Evolutionary conservation across 1,140 invertebrate species (phyloP).

Genomic region (Adelges cooleyi): DNA sequence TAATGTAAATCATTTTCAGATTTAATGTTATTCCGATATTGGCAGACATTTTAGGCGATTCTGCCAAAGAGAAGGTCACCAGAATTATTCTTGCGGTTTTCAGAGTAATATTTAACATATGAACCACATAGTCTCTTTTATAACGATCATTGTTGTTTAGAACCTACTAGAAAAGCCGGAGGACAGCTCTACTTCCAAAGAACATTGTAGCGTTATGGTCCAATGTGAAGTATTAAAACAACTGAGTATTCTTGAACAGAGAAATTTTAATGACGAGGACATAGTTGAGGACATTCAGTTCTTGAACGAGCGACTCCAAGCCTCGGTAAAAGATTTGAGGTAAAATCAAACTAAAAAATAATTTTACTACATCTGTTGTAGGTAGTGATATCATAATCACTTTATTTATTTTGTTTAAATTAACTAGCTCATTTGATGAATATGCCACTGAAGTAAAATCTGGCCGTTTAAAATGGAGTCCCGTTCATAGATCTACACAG

Average conservation of each 20-base stretch:
- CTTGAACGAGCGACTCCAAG: slow-evolving; percentile 81
- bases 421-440: slow-evolving; percentile 94
- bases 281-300: slow-evolving; percentile 89
- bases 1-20: slow-evolving; percentile 41
- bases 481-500: slow-evolving; percentile 97
- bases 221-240: slow-evolving; percentile 96
- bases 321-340: slow-evolving; percentile 90
- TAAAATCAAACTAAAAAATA: no score
- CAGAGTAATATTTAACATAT: slow-evolving; percentile 46
- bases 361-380: no score
- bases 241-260: slow-evolving; percentile 84
- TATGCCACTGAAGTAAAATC: slow-evolving; percentile 89
- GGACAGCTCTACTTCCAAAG: slow-evolving; percentile 79
- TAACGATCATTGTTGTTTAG: slow-evolving; percentile 38
- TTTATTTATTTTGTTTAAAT: no score
- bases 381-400: no score
- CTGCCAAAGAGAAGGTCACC: slow-evolving; percentile 93
- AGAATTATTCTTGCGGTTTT: slow-evolving; percentile 95
- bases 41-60: slow-evolving; percentile 94
- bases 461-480: slow-evolving; percentile 92
- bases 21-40: slow-evolving; percentile 93
- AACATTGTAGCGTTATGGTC: slow-evolving; percentile 97
- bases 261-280: slow-evolving; percentile 96
- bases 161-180: slow-evolving; percentile 96
- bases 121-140: background rate